Evolutionary conservation across 2,113 vertebrate genomes (phyloP).

Genomic region (Channa argus): DNA sequence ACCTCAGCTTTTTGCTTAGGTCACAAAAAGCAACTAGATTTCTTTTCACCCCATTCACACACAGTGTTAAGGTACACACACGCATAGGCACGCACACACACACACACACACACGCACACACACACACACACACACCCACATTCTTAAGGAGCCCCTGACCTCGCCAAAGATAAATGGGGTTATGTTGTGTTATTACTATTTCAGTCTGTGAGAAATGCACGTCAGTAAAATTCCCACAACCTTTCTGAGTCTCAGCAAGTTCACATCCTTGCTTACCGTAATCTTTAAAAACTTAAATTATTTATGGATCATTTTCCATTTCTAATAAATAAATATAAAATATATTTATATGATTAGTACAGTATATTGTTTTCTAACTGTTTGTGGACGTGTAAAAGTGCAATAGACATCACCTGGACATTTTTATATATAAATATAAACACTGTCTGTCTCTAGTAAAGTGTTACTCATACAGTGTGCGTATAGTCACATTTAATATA

Average conservation of each 20-base stretch:
- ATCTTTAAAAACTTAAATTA: neutral
- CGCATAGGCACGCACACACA: no score
- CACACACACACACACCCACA: slow-evolving; percentile 15
- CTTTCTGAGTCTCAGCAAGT: slow-evolving; percentile 22
- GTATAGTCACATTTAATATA: slow-evolving; percentile 12
- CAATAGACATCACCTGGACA: neutral
- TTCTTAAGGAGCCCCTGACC: slow-evolving; percentile 23
- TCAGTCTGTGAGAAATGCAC: slow-evolving; percentile 75
- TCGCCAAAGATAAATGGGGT: slow-evolving; percentile 61
- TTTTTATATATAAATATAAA: slow-evolving; percentile 28
- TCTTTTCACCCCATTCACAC: no score
- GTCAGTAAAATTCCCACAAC: slow-evolving; percentile 74
- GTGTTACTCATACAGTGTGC: slow-evolving; percentile 25
- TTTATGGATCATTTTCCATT: neutral
- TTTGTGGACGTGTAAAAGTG: neutral
- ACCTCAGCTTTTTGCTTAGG: no score
- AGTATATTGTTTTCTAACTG: neutral
- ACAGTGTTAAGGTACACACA: no score
- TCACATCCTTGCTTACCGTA: neutral
- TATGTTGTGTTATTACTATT: slow-evolving; percentile 62
- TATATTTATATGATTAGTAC: neutral
- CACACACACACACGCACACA: neutral
- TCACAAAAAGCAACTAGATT: no score
- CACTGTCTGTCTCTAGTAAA: neutral
- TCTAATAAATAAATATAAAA: neutral